Evolutionary conservation across 92 coral and sea anemone genomes (phyloP).

Genomic region (Zoanthus sociatus): DNA sequence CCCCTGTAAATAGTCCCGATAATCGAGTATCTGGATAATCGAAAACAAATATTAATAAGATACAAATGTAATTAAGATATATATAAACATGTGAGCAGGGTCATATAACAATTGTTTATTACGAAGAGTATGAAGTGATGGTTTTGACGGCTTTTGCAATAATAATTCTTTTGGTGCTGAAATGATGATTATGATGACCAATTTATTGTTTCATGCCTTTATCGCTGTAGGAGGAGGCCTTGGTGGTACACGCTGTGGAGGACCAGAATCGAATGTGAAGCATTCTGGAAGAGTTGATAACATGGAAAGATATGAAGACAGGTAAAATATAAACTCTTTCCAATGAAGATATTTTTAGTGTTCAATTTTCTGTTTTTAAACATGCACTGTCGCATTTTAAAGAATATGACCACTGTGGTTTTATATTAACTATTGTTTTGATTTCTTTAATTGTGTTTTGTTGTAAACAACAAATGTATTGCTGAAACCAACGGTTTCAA

Average conservation of each 20-base stretch:
- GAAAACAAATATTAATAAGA: too few species aligned
- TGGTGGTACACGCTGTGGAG: slow-evolving; percentile 95
- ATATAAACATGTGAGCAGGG: too few species aligned
- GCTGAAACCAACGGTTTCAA: too few species aligned
- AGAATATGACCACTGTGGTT: too few species aligned
- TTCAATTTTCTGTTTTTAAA: not conserved
- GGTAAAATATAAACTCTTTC: not conserved
- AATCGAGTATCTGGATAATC: too few species aligned
- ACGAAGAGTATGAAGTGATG: not conserved
- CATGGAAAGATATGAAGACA: slow-evolving; percentile 79
- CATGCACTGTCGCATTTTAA: not conserved
- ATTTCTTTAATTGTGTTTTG: not conserved
- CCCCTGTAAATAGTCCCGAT: too few species aligned
- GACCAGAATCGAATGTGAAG: slow-evolving; percentile 89
- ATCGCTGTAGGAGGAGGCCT: slow-evolving; percentile 90
- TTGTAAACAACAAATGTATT: not conserved
- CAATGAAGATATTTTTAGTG: too few species aligned
- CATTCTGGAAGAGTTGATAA: slow-evolving; percentile 98
- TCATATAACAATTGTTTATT: not conserved
- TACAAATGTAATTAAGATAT: too few species aligned
- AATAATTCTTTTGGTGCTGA: not conserved
- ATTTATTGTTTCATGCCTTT: not conserved
- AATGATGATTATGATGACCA: too few species aligned
- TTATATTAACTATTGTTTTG: too few species aligned
- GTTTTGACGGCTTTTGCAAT: not conserved